Evolutionary conservation across 2,113 vertebrate species (phyloP), one percentile per base, ranked within the genome.

Genomic region (Epinephelus fuscoguttatus): DNA sequence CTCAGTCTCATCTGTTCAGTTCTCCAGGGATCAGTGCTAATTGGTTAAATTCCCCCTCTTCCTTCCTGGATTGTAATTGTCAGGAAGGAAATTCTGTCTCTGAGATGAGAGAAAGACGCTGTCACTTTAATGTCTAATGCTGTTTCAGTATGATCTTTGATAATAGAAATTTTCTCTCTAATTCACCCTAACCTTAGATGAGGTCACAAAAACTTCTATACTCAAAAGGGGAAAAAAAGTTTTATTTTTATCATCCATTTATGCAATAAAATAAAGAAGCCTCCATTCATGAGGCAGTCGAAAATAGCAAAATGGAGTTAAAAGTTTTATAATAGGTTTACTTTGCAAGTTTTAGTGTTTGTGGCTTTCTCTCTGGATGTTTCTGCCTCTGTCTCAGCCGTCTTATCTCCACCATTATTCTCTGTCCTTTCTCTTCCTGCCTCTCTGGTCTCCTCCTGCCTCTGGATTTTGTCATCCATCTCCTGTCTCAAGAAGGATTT

Each of bases 31-130:
- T 67, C 25, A 33, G 40, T 3, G 30, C 47, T 75, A 80, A 86
- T 73, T 84, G 78, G 85, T 73, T 9, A 42, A 79, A 30, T 61
- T 76, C 33, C 55, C 15, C 18, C 18, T 69, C 52, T 71, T 77
- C 57, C 62, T 80, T 67, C 57, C 56, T 14, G 66, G 40, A 68
- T 77, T 86, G 53, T 70, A 78, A 85, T 82, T 52, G 76, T 30
- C 37, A 57, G 6, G 63, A 27, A 73, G 73, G 61, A 81, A 52
- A 52, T 69, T 71, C 4, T 30, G 33, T 21, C 23, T 52, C 57
- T 50, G 53, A 78, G 61, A 89, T 53, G 61, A 85, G 27, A 72
- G 67, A 27, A 62, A 27, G 15, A 50, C 17, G 3, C 42, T 40
- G 70, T 76, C 74, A 47, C 52, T 81, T 72, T 25, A 55, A 62